Conservation (phyloP, 1,140 invertebrate genomes). For the Belonocnema kinseyi region DNA sequence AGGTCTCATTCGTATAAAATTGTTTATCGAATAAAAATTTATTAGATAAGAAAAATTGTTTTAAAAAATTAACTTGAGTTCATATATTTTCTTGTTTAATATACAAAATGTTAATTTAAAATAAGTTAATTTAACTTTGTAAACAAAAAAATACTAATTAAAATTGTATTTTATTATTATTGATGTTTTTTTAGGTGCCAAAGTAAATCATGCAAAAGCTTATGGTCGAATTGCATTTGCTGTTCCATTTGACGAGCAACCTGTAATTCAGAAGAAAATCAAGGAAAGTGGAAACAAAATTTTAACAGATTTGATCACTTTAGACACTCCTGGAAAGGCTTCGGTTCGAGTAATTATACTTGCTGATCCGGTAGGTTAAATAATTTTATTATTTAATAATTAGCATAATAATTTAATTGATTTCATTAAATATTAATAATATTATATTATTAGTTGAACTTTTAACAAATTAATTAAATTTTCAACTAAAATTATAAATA, state of each 20-base stretch:
- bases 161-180: slow-evolving; percentile 36
- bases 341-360: slow-evolving; percentile 97
- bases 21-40: no score
- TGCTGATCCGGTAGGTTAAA: slow-evolving; percentile 86
- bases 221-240: slow-evolving; percentile 97
- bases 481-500: no score
- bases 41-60: no score
- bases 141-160: slow-evolving; percentile 15
- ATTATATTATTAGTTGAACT: no score
- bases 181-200: slow-evolving; percentile 71
- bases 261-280: slow-evolving; percentile 85
- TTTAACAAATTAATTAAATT: no score
- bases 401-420: background rate
- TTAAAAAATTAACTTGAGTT: no score
- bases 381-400: slow-evolving; percentile 13
- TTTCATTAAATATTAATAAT: no score
- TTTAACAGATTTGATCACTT: slow-evolving; percentile 89
- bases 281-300: slow-evolving; percentile 85
- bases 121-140: no score
- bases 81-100: no score
- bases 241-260: slow-evolving; percentile 85
- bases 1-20: no score
- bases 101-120: no score
- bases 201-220: slow-evolving; percentile 90
- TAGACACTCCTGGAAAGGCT: slow-evolving; percentile 98